A percentile compares a stretch with the other conserved stretches of the same genome.
These are phyloP conservation scores for Prochilodus magdalenae DNA, from an alignment of 2,113 vertebrate species.

Conservation along the genomic window DNA sequence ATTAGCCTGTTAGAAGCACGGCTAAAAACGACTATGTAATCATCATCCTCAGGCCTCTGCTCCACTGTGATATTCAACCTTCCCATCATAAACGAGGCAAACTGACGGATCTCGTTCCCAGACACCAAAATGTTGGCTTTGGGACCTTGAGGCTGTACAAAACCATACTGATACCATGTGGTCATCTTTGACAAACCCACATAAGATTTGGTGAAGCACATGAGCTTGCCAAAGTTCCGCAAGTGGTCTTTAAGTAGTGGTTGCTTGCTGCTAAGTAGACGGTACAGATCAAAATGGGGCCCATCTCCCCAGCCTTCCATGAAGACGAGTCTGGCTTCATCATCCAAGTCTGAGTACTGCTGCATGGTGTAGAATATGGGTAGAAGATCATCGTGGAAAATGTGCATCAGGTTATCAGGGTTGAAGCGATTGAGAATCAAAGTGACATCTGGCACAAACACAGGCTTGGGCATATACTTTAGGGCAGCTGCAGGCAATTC, in stretches of 20 bases:
- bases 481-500: constrained; percentile 91
- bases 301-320: constrained; percentile 97
- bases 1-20: constrained; percentile 91
- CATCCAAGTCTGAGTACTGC: constrained; percentile 89
- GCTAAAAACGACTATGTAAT: constrained; percentile 93
- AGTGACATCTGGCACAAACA: constrained; percentile 93
- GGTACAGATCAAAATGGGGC: constrained; percentile 92
- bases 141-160: constrained; percentile 95
- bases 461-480: constrained; percentile 93
- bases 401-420: constrained; percentile 97
- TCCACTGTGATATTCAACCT: constrained; percentile 84
- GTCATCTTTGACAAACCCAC: constrained; percentile 95
- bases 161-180: constrained; percentile 98
- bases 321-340: constrained; percentile 89
- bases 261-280: constrained; percentile 90
- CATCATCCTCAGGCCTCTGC: constrained; percentile 70
- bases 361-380: constrained; percentile 95
- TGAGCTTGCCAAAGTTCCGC: constrained; percentile 88
- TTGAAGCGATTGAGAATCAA: constrained; percentile 96
- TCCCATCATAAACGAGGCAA: constrained; percentile 82
- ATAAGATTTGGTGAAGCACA: constrained; percentile 94
- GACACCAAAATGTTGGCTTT: constrained; percentile 97
- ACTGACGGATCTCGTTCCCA: constrained; percentile 92
- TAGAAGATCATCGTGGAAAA: constrained; percentile 95
- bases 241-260: constrained; percentile 92